Evolutionary conservation across 2,113 vertebrate genomes (phyloP).

Genomic region (Brachirus orientalis): DNA sequence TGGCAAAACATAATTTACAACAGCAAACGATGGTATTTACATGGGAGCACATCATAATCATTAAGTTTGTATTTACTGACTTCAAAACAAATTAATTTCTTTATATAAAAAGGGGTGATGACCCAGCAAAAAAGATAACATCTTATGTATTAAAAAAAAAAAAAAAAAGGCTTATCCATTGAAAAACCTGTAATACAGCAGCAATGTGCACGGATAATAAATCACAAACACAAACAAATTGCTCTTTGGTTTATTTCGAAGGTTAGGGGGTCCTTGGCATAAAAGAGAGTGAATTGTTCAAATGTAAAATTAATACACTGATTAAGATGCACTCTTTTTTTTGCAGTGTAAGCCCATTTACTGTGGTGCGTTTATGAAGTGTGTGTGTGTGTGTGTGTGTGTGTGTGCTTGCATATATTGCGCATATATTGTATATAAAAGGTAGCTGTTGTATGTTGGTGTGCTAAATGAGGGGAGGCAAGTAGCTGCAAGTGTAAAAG

Average conservation of each 20-base stretch:
- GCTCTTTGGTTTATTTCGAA: conserved; percentile 42
- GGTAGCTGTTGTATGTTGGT: too few relatives aligned
- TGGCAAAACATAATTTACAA: neutral
- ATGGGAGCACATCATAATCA: neutral
- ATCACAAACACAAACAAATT: conserved; percentile 58
- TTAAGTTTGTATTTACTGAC: conserved; percentile 7
- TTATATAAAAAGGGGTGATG: conserved; percentile 16
- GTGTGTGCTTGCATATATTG: conserved; percentile 16
- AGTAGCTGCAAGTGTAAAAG: conserved; percentile 22
- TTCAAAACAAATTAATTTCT: conserved; percentile 7
- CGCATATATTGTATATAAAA: too few relatives aligned
- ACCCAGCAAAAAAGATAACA: neutral
- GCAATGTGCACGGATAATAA: conserved; percentile 38
- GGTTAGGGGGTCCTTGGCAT: conserved; percentile 29
- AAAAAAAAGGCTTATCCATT: conserved; percentile 11
- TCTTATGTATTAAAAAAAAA: conserved; percentile 1
- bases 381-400: conserved; percentile 1
- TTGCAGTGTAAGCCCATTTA: conserved; percentile 58
- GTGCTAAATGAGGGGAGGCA: neutral
- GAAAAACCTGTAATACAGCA: conserved; percentile 16
- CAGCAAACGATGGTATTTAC: conserved; percentile 26
- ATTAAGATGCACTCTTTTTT: conserved; percentile 61
- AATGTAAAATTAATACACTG: conserved; percentile 59
- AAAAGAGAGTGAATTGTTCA: conserved; percentile 35
- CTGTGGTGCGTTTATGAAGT: conserved; percentile 35